A percentile compares a stretch with the other conserved stretches of the same genome.
phyloP scores from a whole-genome alignment of 2,888 invertebrate species.

The Microctonus hyperodae region DNA sequence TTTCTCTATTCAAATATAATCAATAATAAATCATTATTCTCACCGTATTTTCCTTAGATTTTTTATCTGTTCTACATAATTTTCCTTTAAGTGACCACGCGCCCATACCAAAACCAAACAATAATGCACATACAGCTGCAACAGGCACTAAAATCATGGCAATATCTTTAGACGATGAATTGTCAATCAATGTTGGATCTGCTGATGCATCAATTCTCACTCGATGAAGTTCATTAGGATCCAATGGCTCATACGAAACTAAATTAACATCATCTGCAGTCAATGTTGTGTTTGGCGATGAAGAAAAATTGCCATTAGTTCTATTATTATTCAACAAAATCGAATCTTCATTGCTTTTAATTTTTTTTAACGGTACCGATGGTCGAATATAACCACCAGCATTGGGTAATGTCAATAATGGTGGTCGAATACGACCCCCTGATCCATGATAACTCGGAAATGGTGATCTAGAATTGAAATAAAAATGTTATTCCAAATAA shows the following conservation, averaged over 20 bases:
- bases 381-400: conserved; percentile 52
- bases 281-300: background rate
- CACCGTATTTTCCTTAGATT: conserved; percentile 78
- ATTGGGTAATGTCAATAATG: conserved; percentile 49
- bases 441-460: conserved; percentile 36
- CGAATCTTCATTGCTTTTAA: conserved; percentile 48
- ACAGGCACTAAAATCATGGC: conserved; percentile 76
- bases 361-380: conserved; percentile 46
- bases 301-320: background rate
- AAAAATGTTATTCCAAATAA: too few relatives aligned
- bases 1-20: conserved; percentile 9
- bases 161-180: conserved; percentile 63
- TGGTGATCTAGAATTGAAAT: conserved; percentile 31
- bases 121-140: conserved; percentile 73
- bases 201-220: conserved; percentile 32
- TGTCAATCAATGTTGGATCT: conserved; percentile 51
- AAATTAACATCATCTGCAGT: conserved; percentile 4
- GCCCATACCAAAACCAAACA: conserved; percentile 73
- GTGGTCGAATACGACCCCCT: conserved; percentile 51
- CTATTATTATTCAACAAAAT: conserved; percentile 48
- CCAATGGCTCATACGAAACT: conserved; percentile 2
- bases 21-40: conserved; percentile 47
- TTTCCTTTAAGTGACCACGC: conserved; percentile 77
- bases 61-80: conserved; percentile 71
- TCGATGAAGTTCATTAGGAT: background rate